Evolutionary conservation across 2,113 vertebrate genomes (phyloP), one percentile per base, ranked within the genome.

Genomic region (Percopsis transmontana): DNA sequence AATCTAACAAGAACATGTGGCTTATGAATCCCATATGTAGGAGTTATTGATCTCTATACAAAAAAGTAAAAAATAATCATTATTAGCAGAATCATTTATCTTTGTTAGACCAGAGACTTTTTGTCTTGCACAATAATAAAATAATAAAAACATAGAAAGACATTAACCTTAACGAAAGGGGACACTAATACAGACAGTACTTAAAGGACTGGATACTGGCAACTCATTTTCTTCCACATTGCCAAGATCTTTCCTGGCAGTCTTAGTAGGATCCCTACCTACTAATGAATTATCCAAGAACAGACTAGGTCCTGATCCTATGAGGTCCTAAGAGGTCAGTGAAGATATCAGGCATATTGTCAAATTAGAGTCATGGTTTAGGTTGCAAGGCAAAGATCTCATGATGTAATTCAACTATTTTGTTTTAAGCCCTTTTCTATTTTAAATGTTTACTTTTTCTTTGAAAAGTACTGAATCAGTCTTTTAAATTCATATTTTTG

Each of bases 21-120:
- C 70, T 85, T 79, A 83, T 86, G 76, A 86, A 82, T 88, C 76
- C 83, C 76, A 79, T 79, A 66, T 79, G 67, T 80, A 77, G 45
- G 27, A 53, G 21, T n/a, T 76, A 80, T 82, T 81, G 59, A 58
- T 47, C n/a, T 62, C 58, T 47, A 51, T 73, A 68, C 62, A 85
- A 74, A 76, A 53, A 76, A 68, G 52, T 60, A 45, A 63, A 78
- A 77, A 79, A 68, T 59, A 12, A 81, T 77, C 70, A 54, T n/a
- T 44, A 18, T 58, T 3, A 33, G 27, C 27, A 33, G 6, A 3
- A 33, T 33, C 27, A n/a, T n/a, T n/a, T n/a, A n/a, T n/a, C n/a
- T n/a, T n/a, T n/a, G n/a, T 33, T 33, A 33, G 27, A 6, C 27
- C 8, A 6, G 27, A 33, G 8, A 33, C 27, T 33, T 33, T 6